Base-by-base conservation (phyloP, 2,797 vertebrate species). In the Hybognathus amarus region DNA sequence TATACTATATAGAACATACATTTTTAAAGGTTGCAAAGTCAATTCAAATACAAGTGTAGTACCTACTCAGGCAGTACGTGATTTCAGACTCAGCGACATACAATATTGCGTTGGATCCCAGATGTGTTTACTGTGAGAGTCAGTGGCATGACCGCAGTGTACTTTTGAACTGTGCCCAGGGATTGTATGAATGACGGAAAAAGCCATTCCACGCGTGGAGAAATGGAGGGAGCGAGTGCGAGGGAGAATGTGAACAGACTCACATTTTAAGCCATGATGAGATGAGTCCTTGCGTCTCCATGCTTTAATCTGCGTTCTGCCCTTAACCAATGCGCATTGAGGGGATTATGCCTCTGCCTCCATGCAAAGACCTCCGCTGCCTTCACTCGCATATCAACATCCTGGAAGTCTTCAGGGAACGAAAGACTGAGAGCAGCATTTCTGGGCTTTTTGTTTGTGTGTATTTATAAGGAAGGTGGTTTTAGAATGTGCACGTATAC, bases 301-400 rank as follows among this genome's bases (percentile, higher is more conserved):
- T 54, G 54, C 76, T 77, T 89, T 93, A 93, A 94, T 93, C 93
- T 90, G 89, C 66, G 85, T 87, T 90, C 82, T 80, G 82, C 73
- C 88, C 88, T 91, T 89, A 92, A 90, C 90, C 85, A 84, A 50
- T 45, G 27, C n/a, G 47, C 87, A 85, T 76, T 77, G 82, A 87
- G 82, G 87, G 87, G 83, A 77, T 89, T 89, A 89, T 7, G 8
- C 83, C 54, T 2, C 40, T 67, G 18, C 59, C 67, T 56, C 56
- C 74, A 73, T 50, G 33, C 63, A 78, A 63, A 83, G 47, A 77
- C 73, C 82, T 84, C 79, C 64, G 6, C 64, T 84, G 83, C 68
- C 76, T 79, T 80, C 47, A 64, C 77, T 5, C 64, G 27, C 64
- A 69, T 61, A 78, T 47, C 75, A 86, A 40, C 76, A 56, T 47